Percentiles rank a stretch among this genome's conserved stretches.
These are phyloP conservation scores for Morpho deidamia DNA, from an alignment of 2,888 invertebrate species.

Conservation along the genomic window DNA sequence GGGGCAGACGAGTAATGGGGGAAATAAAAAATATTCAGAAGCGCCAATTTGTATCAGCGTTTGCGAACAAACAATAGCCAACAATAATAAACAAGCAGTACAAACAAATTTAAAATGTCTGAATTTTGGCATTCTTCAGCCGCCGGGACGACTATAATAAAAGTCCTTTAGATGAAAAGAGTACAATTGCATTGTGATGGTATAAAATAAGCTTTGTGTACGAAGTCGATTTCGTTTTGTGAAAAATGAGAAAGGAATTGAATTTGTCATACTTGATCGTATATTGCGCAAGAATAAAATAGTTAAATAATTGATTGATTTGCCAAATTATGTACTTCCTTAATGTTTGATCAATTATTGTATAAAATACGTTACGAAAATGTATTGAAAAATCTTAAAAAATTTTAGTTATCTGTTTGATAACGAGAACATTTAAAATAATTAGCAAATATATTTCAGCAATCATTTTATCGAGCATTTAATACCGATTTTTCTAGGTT, in stretches of 20 bases:
- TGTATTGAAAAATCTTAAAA: no score
- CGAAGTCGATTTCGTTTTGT: slow-evolving; percentile 61
- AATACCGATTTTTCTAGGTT: no score
- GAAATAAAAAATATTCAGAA: no score
- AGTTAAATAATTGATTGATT: not conserved
- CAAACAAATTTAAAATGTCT: slow-evolving; percentile 36
- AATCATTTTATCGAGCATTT: no score
- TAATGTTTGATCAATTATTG: no score
- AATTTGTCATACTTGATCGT: slow-evolving; percentile 57
- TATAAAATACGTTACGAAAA: no score
- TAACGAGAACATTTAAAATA: no score
- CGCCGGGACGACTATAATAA: slow-evolving; percentile 61
- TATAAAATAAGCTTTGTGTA: slow-evolving; percentile 71
- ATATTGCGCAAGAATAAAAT: slow-evolving; percentile 4
- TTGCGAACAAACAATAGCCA: no score
- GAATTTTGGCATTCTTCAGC: slow-evolving; percentile 65
- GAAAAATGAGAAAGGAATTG: slow-evolving; percentile 72
- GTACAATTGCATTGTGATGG: slow-evolving; percentile 72
- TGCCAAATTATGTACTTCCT: not conserved
- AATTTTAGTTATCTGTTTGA: no score
- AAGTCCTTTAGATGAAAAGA: slow-evolving; percentile 70
- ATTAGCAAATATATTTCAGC: no score
- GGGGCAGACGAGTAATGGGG: no score
- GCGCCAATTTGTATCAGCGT: no score
- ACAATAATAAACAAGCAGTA: slow-evolving; percentile 3